Percentiles rank a stretch among this genome's conserved stretches.
Conservation (phyloP, 2,888 invertebrate genomes). For the Agrochola lychnidis region DNA sequence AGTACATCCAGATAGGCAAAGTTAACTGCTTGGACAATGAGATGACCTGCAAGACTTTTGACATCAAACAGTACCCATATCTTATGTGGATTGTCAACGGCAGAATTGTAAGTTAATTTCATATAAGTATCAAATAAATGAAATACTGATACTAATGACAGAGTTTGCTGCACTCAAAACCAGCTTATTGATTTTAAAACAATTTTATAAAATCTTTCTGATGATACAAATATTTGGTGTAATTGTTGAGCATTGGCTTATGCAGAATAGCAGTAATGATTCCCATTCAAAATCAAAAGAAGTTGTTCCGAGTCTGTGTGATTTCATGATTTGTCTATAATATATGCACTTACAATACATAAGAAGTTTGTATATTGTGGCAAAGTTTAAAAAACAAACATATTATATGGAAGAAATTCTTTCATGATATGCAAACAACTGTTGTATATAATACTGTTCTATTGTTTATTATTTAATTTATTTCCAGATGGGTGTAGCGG, state of each 20-base stretch:
- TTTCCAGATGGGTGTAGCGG: constrained; percentile 93
- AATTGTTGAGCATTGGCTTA: not conserved
- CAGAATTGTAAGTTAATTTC: constrained; percentile 91
- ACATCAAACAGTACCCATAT: constrained; percentile 96
- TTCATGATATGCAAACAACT: not conserved
- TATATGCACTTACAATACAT: not conserved
- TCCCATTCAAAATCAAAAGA: not conserved
- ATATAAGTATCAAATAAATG: not conserved
- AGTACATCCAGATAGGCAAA: constrained; percentile 94
- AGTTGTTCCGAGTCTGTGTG: not conserved
- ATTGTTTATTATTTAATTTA: constrained; percentile 16
- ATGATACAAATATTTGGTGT: not conserved
- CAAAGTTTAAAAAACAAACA: not conserved
- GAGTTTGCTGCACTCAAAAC: not conserved
- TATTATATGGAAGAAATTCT: not conserved
- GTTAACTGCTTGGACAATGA: constrained; percentile 96
- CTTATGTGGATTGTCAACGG: constrained; percentile 97
- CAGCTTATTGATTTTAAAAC: not conserved
- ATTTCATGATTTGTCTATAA: not conserved
- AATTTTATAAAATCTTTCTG: not conserved
- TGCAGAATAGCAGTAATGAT: not conserved
- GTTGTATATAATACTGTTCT: not conserved
- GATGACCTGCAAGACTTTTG: constrained; percentile 94
- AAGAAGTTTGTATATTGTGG: not conserved
- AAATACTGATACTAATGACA: not conserved